Conservation (phyloP, 1,140 invertebrate species). For the Apis cerana region DNA sequence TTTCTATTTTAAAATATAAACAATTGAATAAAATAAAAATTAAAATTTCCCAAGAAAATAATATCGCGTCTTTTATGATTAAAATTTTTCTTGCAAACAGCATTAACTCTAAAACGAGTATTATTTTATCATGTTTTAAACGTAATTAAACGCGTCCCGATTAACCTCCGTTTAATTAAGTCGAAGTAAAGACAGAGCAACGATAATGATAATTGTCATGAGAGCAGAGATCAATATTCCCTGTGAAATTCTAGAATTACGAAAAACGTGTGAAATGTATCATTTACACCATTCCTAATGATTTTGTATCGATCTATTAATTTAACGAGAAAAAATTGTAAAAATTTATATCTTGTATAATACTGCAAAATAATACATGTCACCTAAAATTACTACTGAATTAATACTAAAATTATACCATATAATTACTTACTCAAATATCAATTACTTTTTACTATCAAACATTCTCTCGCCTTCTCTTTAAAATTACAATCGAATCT, state of each 20-base stretch:
- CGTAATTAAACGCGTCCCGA: background rate
- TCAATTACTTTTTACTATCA: no score
- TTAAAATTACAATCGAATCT: no score
- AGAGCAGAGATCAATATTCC: background rate
- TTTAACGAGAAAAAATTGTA: no score
- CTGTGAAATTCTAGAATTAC: background rate
- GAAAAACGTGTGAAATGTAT: background rate
- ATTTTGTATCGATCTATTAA: background rate
- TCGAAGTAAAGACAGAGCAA: background rate
- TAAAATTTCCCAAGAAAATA: background rate
- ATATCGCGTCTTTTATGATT: background rate
- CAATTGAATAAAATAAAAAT: no score
- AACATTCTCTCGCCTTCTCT: no score
- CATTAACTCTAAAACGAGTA: background rate
- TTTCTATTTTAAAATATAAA: no score
- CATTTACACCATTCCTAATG: background rate
- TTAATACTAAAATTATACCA: no score
- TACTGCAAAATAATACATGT: no score
- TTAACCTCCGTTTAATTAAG: background rate
- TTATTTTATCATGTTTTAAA: background rate
- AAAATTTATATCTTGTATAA: no score
- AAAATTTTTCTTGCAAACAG: background rate
- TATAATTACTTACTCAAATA: no score
- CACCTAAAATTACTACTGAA: no score
- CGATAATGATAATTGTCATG: conserved; percentile 15